A percentile compares a stretch with the other conserved stretches of the same genome.
Conservation (phyloP, 2,888 invertebrate genomes). For the Andrena trimmerana region DNA sequence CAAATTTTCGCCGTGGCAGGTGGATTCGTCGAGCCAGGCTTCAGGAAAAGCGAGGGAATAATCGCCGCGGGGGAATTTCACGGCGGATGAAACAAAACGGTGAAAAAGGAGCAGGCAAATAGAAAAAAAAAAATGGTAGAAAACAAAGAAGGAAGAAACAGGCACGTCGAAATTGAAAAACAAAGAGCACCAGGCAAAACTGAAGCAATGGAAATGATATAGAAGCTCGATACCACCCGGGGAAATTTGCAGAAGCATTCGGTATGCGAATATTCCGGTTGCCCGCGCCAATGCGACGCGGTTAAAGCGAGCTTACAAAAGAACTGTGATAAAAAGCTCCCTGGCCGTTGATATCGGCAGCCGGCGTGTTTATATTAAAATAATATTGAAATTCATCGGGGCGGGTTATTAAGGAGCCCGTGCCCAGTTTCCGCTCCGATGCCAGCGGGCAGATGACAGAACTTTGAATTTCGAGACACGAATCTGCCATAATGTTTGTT, state of each 20-base stretch:
- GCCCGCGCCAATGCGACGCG: conserved; percentile 28
- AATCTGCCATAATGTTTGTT: no score
- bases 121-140: not conserved
- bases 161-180: conserved; percentile 41
- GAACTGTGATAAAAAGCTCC: conserved; percentile 44
- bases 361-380: conserved; percentile 63
- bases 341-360: conserved; percentile 60
- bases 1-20: conserved; percentile 24
- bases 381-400: conserved; percentile 57
- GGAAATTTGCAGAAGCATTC: conserved; percentile 43
- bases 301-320: conserved; percentile 48
- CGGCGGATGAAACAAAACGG: conserved; percentile 21
- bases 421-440: not conserved
- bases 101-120: not conserved
- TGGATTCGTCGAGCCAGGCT: conserved; percentile 12
- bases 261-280: conserved; percentile 38
- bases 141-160: not conserved
- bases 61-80: conserved; percentile 35
- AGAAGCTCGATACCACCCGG: conserved; percentile 60
- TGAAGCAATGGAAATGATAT: conserved; percentile 57
- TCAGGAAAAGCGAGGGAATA: conserved; percentile 33
- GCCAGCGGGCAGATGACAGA: not conserved
- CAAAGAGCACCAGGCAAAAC: conserved; percentile 32
- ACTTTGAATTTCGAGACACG: no score
- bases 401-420: conserved; percentile 48